phyloP scores from a whole-genome alignment of 2,797 vertebrate genomes.

The Enteromius paludinosus region DNA sequence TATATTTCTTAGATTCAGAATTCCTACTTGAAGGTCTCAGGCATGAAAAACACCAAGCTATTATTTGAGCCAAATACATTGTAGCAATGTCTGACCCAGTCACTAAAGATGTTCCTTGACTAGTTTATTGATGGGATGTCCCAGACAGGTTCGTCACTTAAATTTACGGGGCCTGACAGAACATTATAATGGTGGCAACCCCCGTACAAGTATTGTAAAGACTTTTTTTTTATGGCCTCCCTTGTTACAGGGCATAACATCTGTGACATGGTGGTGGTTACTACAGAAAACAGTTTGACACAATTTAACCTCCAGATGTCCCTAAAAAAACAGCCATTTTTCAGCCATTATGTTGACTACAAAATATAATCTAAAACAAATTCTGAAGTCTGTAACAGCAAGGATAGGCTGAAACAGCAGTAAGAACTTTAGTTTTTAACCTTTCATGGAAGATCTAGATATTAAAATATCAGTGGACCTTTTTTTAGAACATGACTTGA shows the following conservation, averaged over 20 bases:
- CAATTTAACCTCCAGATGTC: not conserved
- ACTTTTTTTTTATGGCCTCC: not conserved
- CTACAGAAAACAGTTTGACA: not conserved
- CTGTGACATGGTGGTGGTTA: not conserved
- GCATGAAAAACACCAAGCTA: not conserved
- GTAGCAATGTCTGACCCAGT: not conserved
- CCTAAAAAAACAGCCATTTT: not conserved
- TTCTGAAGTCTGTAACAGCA: not conserved
- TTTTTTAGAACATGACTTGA: not conserved
- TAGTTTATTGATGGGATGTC: not conserved
- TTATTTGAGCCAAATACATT: not conserved
- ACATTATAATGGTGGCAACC: not conserved
- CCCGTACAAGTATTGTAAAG: not conserved
- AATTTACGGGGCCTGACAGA: not conserved
- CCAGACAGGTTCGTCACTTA: not conserved
- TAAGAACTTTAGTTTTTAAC: conserved; percentile 9
- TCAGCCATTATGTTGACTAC: not conserved
- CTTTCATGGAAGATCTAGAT: conserved; percentile 7
- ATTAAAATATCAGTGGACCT: not conserved
- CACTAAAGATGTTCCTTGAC: not conserved
- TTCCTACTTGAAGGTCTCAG: not conserved
- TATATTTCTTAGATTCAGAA: too few relatives aligned
- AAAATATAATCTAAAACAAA: not conserved
- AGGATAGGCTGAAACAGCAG: not conserved
- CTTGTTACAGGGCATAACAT: conserved; percentile 1